These are phyloP conservation scores for Phaethon lepturus DNA, from an alignment of 2,113 vertebrate genomes.

Conservation along the genomic window DNA sequence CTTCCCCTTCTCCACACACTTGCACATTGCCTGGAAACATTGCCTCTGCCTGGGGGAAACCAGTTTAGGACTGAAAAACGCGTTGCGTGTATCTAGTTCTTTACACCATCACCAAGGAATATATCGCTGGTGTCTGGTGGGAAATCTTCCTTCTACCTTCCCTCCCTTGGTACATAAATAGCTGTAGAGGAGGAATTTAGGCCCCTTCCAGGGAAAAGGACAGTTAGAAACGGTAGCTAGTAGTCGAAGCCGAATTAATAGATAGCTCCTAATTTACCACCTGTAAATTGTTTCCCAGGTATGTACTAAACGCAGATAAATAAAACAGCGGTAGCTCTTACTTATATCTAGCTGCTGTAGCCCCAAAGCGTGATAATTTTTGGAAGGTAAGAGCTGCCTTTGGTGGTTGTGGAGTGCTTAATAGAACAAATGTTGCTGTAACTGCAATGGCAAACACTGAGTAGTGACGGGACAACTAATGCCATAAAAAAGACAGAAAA, in stretches of 20 bases:
- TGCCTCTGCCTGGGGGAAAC: rapidly evolving
- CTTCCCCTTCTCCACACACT: background rate
- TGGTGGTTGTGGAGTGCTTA: rapidly evolving
- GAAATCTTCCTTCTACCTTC: rapidly evolving
- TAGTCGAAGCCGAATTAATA: background rate
- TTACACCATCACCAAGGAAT: rapidly evolving
- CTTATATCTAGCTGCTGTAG: rapidly evolving
- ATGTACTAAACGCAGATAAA: background rate
- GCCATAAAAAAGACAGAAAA: no score
- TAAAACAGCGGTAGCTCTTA: rapidly evolving
- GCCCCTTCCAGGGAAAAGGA: background rate
- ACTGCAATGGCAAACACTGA: rapidly evolving
- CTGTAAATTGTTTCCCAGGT: background rate
- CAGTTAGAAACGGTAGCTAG: background rate
- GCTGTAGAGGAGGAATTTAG: rapidly evolving
- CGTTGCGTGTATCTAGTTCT: rapidly evolving
- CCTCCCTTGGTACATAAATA: rapidly evolving
- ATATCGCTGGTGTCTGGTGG: rapidly evolving
- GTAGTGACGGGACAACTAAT: rapidly evolving
- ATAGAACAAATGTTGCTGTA: rapidly evolving
- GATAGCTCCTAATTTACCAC: no score
- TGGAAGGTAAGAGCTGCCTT: background rate
- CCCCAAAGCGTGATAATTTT: rapidly evolving
- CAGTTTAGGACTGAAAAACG: rapidly evolving
- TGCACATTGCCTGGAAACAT: background rate